These are phyloP conservation scores for Ctenicera cuprea DNA, from an alignment of 2,888 invertebrate genomes.

Conservation along the genomic window DNA sequence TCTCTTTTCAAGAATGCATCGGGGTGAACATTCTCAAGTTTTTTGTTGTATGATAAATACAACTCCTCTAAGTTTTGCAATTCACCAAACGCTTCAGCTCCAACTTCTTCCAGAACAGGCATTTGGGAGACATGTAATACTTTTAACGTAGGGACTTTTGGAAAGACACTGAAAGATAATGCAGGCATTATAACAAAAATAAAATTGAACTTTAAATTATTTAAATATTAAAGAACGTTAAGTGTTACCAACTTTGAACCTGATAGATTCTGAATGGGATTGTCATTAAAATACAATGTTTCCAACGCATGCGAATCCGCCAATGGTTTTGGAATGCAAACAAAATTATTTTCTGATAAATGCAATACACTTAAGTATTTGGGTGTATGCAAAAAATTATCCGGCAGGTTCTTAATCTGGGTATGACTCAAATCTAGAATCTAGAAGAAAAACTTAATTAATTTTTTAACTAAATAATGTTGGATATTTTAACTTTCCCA, in stretches of 20 bases:
- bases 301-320: conserved; percentile 77
- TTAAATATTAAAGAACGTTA: not conserved
- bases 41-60: conserved; percentile 79
- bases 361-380: conserved; percentile 79
- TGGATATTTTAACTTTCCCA: no score
- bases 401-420: conserved; percentile 65
- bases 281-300: conserved; percentile 80
- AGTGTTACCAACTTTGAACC: conserved; percentile 10
- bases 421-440: conserved; percentile 80
- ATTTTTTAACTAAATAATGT: no score
- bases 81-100: conserved; percentile 75
- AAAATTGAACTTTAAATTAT: no score
- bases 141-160: conserved; percentile 76
- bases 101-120: conserved; percentile 77
- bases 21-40: conserved; percentile 77
- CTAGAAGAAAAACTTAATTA: conserved; percentile 69
- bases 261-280: conserved; percentile 64
- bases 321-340: conserved; percentile 77
- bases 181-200: no score
- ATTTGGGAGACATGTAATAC: conserved; percentile 83
- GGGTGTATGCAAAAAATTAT: conserved; percentile 81
- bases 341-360: conserved; percentile 77
- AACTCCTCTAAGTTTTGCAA: conserved; percentile 77
- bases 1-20: conserved; percentile 72
- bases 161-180: conserved; percentile 78